These are phyloP conservation scores for Argyra leucocephala DNA, from an alignment of 2,888 invertebrate genomes.

Conservation along the genomic window DNA sequence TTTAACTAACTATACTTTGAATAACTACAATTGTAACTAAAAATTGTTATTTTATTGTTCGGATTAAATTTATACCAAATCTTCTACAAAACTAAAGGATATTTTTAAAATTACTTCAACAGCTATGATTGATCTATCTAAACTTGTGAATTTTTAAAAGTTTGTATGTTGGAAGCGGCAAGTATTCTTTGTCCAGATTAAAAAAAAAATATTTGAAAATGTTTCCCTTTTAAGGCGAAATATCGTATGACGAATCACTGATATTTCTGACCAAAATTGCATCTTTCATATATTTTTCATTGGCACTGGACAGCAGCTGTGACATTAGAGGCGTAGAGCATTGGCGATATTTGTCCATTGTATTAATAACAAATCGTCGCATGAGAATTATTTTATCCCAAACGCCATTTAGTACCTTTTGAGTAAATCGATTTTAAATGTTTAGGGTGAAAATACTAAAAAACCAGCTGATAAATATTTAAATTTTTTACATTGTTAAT, in stretches of 20 bases:
- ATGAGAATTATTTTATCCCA: no score
- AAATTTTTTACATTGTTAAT: no score
- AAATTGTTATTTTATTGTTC: no score
- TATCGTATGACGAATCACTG: not conserved
- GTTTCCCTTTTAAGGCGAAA: not conserved
- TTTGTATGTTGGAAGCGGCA: constrained; percentile 3
- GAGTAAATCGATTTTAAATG: no score
- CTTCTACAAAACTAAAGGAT: no score
- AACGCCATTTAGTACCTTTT: no score
- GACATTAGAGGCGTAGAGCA: not conserved
- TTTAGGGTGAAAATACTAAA: no score
- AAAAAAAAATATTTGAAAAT: constrained; percentile 2
- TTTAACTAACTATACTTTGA: no score
- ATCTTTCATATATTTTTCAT: not conserved
- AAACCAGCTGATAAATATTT: no score
- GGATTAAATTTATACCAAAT: no score
- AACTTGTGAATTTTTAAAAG: not conserved
- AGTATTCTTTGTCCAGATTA: constrained; percentile 6
- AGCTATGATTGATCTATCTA: not conserved
- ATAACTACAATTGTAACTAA: no score
- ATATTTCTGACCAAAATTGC: not conserved
- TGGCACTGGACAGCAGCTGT: not conserved
- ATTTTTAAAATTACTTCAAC: no score
- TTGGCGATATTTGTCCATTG: constrained; percentile 1
- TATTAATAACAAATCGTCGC: not conserved